Percentiles rank a stretch among this genome's conserved stretches.
phyloP scores from a whole-genome alignment of 2,888 invertebrate species.

The Scaptomyza parva region DNA sequence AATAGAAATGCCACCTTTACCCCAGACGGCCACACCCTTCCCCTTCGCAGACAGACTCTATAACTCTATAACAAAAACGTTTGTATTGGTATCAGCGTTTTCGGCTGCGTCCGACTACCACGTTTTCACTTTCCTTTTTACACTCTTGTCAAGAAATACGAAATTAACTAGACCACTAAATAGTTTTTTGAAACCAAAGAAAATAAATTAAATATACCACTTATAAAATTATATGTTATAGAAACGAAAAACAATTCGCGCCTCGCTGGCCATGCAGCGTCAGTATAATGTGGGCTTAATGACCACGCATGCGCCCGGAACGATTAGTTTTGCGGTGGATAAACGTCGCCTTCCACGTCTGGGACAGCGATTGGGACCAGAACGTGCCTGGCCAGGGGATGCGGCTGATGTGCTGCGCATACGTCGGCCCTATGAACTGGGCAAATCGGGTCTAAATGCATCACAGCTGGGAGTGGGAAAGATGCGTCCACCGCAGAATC shows the following conservation, averaged over 20 bases:
- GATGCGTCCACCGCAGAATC: conserved; percentile 83
- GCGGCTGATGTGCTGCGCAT: conserved; percentile 87
- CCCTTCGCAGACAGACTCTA: too few species aligned
- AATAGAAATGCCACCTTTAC: too few species aligned
- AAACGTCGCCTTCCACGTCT: conserved; percentile 85
- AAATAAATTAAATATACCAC: background rate
- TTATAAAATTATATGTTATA: conserved; percentile 82
- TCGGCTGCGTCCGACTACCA: too few species aligned
- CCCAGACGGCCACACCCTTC: too few species aligned
- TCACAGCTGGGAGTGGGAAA: conserved; percentile 70
- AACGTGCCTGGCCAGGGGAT: conserved; percentile 89
- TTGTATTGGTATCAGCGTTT: too few species aligned
- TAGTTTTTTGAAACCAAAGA: background rate
- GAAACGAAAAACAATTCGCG: conserved; percentile 95
- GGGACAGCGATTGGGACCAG: conserved; percentile 86
- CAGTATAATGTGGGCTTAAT: conserved; percentile 85
- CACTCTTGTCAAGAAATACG: too few species aligned
- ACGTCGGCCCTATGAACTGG: conserved; percentile 87
- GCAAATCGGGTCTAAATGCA: conserved; percentile 64
- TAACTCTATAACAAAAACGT: too few species aligned
- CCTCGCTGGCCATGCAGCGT: conserved; percentile 91
- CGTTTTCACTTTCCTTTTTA: too few species aligned
- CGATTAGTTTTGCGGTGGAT: conserved; percentile 93
- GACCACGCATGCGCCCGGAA: conserved; percentile 86
- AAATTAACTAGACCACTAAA: too few species aligned